These are phyloP conservation scores for Gastracanthus pulcherrimus DNA, from an alignment of 2,888 invertebrate species.

Conservation along the genomic window DNA sequence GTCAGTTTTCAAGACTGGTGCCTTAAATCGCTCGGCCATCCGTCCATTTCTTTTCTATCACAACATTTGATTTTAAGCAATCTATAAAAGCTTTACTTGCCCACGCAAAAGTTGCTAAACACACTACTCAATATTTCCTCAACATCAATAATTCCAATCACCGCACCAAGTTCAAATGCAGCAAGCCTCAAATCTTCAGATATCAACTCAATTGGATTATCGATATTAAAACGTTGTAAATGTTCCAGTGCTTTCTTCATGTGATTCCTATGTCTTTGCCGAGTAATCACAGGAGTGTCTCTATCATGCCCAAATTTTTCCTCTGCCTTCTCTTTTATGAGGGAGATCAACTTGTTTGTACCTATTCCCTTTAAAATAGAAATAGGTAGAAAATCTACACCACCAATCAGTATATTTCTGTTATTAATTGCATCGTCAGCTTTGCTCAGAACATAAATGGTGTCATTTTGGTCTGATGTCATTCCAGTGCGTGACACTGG, in stretches of 20 bases:
- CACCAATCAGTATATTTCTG: no score
- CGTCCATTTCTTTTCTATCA: constrained; percentile 21
- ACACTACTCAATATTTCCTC: constrained; percentile 36
- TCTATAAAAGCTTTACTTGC: constrained; percentile 33
- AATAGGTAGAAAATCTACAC: not conserved
- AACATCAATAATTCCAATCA: constrained; percentile 42
- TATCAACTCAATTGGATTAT: constrained; percentile 38
- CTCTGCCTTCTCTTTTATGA: constrained; percentile 8
- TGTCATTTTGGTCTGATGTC: not conserved
- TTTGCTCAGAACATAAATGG: constrained; percentile 33
- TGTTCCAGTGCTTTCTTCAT: constrained; percentile 35
- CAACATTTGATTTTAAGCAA: constrained; percentile 8
- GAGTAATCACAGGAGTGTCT: constrained; percentile 40
- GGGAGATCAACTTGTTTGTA: constrained; percentile 5
- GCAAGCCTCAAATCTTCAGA: constrained; percentile 43
- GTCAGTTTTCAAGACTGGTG: constrained; percentile 24
- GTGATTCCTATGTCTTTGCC: constrained; percentile 47
- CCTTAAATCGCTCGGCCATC: constrained; percentile 37
- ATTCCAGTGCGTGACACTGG: constrained; percentile 18
- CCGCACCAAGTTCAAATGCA: constrained; percentile 25
- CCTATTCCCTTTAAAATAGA: constrained; percentile 8
- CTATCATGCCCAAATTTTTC: constrained; percentile 11
- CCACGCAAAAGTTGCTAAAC: constrained; percentile 47
- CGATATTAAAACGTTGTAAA: constrained; percentile 42
- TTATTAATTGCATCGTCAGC: not conserved